Evolutionary conservation across 2,888 invertebrate genomes (phyloP).

Genomic region (Agrotis exclamationis): DNA sequence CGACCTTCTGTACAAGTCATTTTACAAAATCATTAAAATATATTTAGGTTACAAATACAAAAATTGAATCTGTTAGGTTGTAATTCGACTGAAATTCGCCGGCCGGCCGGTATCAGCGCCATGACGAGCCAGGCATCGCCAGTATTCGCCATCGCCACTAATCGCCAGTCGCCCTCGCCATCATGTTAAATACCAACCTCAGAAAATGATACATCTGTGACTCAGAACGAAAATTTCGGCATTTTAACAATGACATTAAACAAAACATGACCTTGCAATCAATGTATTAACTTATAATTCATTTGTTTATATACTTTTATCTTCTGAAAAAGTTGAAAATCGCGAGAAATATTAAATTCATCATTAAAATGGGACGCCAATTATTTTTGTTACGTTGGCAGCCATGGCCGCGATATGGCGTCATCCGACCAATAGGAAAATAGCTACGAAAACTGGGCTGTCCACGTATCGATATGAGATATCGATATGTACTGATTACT

Average conservation of each 20-base stretch:
- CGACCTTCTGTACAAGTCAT: no score
- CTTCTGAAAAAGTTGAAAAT: slow-evolving; percentile 1
- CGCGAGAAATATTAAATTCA: slow-evolving; percentile 28
- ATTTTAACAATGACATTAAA: not conserved
- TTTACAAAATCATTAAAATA: no score
- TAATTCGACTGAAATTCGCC: slow-evolving; percentile 44
- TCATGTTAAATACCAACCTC: slow-evolving; percentile 70
- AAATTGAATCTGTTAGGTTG: not conserved
- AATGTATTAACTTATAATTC: slow-evolving; percentile 33
- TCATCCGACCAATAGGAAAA: slow-evolving; percentile 78
- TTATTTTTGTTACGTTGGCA: slow-evolving; percentile 74
- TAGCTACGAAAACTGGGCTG: slow-evolving; percentile 61
- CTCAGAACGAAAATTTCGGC: slow-evolving; percentile 44
- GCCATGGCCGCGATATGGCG: slow-evolving; percentile 69
- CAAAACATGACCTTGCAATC: slow-evolving; percentile 2
- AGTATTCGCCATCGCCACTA: slow-evolving; percentile 18
- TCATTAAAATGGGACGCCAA: slow-evolving; percentile 64
- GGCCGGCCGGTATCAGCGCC: slow-evolving; percentile 59
- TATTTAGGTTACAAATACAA: not conserved
- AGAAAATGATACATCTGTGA: slow-evolving; percentile 73
- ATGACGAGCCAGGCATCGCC: slow-evolving; percentile 49
- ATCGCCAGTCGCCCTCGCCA: slow-evolving; percentile 16
- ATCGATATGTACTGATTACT: slow-evolving; percentile 56
- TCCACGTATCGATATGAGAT: slow-evolving; percentile 66
- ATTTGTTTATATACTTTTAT: slow-evolving; percentile 12